These are phyloP conservation scores for Callionymus lyra DNA, from an alignment of 2,113 vertebrate genomes.

Conservation along the genomic window DNA sequence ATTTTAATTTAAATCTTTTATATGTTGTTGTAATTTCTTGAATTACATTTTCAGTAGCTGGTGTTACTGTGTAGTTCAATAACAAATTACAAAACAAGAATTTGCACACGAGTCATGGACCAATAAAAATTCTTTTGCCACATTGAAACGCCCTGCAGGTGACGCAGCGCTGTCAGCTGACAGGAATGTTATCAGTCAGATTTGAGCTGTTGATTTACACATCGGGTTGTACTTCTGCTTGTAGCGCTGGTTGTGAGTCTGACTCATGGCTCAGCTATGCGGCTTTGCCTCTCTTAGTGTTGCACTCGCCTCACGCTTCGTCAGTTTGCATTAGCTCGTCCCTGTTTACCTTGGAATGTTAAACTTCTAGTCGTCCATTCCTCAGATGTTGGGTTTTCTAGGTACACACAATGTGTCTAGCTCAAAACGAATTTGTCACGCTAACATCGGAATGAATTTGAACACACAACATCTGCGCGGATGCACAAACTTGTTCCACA, in stretches of 20 bases:
- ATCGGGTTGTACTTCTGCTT: slow-evolving; percentile 20
- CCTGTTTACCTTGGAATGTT: slow-evolving; percentile 37
- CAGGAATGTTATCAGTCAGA: slow-evolving; percentile 55
- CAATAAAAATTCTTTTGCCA: no score
- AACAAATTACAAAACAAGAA: no score
- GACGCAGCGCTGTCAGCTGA: slow-evolving; percentile 41
- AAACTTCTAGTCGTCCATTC: slow-evolving; percentile 3
- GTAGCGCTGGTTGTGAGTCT: slow-evolving; percentile 30
- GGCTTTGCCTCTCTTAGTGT: slow-evolving; percentile 41
- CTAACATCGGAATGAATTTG: no score
- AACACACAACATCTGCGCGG: no score
- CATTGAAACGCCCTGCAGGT: slow-evolving; percentile 2
- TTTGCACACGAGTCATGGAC: no score
- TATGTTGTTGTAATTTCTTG: no score
- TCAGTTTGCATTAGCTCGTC: slow-evolving; percentile 40
- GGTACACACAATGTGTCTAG: no score
- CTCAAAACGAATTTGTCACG: no score
- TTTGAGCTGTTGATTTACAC: slow-evolving; percentile 10
- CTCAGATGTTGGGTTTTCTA: background rate
- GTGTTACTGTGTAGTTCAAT: no score
- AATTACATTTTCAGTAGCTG: no score
- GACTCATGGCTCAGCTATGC: slow-evolving; percentile 55
- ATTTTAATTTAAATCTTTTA: no score
- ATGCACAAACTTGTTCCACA: no score
- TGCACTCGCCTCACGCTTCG: slow-evolving; percentile 34